Base-by-base conservation (phyloP, 2,888 invertebrate genomes). In the Parochlus steinenii region DNA sequence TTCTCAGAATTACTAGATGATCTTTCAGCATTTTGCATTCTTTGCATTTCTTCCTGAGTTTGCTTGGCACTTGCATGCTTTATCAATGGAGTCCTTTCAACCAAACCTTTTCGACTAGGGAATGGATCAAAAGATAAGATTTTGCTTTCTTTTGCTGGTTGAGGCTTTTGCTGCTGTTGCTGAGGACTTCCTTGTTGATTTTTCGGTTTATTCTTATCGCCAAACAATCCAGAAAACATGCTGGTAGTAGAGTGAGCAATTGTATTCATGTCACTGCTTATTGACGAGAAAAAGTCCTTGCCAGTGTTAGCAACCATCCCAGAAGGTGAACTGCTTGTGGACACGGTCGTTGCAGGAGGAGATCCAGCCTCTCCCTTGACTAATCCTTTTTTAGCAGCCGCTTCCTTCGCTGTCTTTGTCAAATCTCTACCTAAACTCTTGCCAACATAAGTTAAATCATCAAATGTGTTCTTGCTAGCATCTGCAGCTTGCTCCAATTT, bases 171-270 rank as follows among this genome's bases (percentile, higher is more conserved):
- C 39, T 53, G 54, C 33, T 53, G 49, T 39, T 51, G 48, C 40
- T 47, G 47, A 16, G 47, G 47, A 23, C 51, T 52, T 26, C 48
- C 51, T n/a, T 44, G 43, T 37, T 48, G 47, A 25, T 47, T 46
- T 5, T 42, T 29, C 25, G 32, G 48, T 62, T 59, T 47, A 69
- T 69, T 74, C 56, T 72, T 74, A 24, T 64, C 65, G 54, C 92
- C 87, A 56, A 95, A 92, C 47, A 95, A 71, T 55, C 89, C 93
- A 37, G 87, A 87, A 53, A 95, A 85, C 74, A 93, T 90, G 55
- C 77, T 89, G 11, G 85, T 76, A 1, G 90, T 92, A 43, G 92
- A 87, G 2, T 87, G 81, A 14, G 93, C 90, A 31, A 90, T 70
- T 6, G 89, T 89, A 53, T 89, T 90, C 36, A 95, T 67, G 54